Evolutionary conservation across 64 coral and sea anemone genomes (phyloP).

Genomic region (Cladopsammia gracilis): DNA sequence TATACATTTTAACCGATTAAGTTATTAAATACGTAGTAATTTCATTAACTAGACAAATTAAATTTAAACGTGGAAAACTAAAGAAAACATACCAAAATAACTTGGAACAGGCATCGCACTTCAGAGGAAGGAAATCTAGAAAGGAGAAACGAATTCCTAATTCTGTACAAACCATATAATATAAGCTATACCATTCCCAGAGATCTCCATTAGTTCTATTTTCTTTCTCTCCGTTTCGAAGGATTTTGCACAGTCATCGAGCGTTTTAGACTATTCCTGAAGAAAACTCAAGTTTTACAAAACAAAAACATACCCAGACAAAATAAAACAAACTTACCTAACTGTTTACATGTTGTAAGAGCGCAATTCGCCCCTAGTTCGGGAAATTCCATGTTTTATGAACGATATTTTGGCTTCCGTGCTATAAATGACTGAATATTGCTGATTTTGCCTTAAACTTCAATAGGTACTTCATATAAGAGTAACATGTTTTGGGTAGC

Average conservation of each 20-base stretch:
- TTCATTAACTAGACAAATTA: too few relatives aligned
- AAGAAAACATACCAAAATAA: slow-evolving; percentile 75
- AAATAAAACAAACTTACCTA: slow-evolving; percentile 66
- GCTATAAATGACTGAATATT: not conserved
- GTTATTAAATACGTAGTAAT: too few relatives aligned
- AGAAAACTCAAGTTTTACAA: not conserved
- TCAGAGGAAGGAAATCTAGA: slow-evolving; percentile 94
- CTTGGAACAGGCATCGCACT: slow-evolving; percentile 93
- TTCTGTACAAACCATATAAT: not conserved
- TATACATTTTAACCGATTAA: too few relatives aligned
- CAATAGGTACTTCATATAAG: slow-evolving; percentile 3
- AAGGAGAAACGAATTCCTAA: not conserved
- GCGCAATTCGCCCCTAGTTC: slow-evolving; percentile 88
- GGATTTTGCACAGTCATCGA: slow-evolving; percentile 5
- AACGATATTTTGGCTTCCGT: not conserved
- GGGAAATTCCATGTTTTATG: slow-evolving; percentile 88
- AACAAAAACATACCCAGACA: not conserved
- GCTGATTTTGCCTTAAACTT: too few relatives aligned
- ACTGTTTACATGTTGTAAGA: slow-evolving; percentile 84
- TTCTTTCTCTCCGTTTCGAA: not conserved
- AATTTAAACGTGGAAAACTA: too few relatives aligned
- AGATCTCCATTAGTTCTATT: too few relatives aligned
- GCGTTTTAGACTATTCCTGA: not conserved
- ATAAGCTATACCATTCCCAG: too few relatives aligned
- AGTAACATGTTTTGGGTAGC: not conserved